A percentile compares a stretch with the other conserved stretches of the same genome.
phyloP scores from a whole-genome alignment of 2,888 invertebrate species.

The Sympetrum striolatum region DNA sequence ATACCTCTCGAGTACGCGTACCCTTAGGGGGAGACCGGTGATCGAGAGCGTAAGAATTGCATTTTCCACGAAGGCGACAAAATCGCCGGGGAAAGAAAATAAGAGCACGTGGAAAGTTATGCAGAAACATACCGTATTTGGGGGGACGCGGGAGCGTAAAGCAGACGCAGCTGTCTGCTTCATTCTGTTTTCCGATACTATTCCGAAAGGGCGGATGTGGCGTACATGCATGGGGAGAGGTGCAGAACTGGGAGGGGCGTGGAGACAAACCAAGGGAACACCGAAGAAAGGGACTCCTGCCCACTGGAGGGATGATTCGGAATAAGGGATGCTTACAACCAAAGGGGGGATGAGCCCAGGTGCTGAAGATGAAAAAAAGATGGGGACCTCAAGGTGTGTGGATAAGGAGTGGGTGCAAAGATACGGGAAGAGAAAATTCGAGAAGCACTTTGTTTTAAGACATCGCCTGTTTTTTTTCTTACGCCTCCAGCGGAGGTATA shows the following conservation, averaged over 20 bases:
- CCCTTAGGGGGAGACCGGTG: too few species aligned
- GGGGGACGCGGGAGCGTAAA: background rate
- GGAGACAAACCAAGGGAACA: background rate
- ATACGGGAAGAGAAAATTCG: background rate
- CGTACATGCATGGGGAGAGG: background rate
- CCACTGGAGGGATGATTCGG: background rate
- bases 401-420: background rate
- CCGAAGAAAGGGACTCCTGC: background rate
- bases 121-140: background rate
- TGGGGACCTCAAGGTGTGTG: background rate
- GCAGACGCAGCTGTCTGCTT: slow-evolving; percentile 11
- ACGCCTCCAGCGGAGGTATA: background rate
- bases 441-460: background rate
- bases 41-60: too few species aligned
- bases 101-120: background rate
- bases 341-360: background rate
- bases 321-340: background rate
- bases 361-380: background rate
- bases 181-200: background rate
- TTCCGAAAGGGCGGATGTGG: slow-evolving; percentile 17
- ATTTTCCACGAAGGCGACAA: too few species aligned
- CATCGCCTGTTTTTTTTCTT: background rate
- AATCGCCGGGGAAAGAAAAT: background rate
- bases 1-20: too few species aligned
- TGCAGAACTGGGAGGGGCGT: background rate